Base-by-base conservation (phyloP, 92 coral and sea anemone species). In the Porites lobata region DNA sequence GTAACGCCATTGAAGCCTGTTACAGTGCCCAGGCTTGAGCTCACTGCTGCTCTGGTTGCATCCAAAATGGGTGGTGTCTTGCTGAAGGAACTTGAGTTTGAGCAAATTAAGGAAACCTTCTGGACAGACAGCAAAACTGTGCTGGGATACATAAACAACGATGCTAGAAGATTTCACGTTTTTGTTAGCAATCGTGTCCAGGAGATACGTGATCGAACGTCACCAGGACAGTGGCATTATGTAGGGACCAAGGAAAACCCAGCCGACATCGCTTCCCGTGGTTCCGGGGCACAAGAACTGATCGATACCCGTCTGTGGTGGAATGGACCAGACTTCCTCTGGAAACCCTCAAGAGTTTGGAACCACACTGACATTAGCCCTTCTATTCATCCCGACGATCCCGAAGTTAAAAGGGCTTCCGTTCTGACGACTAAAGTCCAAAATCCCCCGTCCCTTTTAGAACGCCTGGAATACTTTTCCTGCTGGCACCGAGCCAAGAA, bases 201-300 rank as follows among this genome's bases (percentile, higher is more conserved):
- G 26, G 26, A 88, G 56, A 88, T 88, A 50, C 78, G 79, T 21
- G 82, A 83, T 21, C 53, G 50, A 9, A 81, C 91, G 47, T 88
- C 91, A 8, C 75, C 81, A 10, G 50, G 65, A n/a, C 91, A 88
- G 66, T 82, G 91, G 91, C 80, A 81, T 50, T 88, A 88, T 22
- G 87, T 88, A 32, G 87, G 83, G 20, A 88, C 76, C 2, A 88
- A 81, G 8, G 19, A 51, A 19, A 88, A 88, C 58, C 91, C 87
- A 8, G 91, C 88, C 12, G 91, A 88, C n/a, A 72, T 69, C 57
- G 91, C 83, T 15, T 88, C 91, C n/a, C 69, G 91, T 11, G 91
- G 91, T 80, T 24, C 26, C 26, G 26, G 26, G 26, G 26, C 26
- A 24, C 26, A 24, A 24, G 26, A 24, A 24, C 26, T 24, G 26